Evolutionary conservation across 2,797 vertebrate species (phyloP).

Genomic region (Micrastur ruficollis): DNA sequence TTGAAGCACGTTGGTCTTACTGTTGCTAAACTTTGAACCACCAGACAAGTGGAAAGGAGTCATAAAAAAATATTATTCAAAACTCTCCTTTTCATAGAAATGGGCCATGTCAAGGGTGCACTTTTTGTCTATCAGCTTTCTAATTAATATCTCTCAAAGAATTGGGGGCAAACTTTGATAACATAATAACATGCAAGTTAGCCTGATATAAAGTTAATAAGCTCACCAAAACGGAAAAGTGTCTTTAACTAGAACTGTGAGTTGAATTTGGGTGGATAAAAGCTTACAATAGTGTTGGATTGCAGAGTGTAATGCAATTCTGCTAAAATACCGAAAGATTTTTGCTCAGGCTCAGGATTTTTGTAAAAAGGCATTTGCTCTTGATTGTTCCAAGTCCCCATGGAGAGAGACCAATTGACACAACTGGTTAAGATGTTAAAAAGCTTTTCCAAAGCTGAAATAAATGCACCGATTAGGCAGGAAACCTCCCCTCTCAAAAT

Average conservation of each 20-base stretch:
- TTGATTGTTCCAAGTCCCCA: not conserved
- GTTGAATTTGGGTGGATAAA: not conserved
- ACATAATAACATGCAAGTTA: not conserved
- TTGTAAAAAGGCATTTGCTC: not conserved
- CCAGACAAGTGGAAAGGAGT: not conserved
- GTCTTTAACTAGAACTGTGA: not conserved
- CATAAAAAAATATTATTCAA: not conserved
- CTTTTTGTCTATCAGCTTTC: not conserved
- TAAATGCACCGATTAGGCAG: not conserved
- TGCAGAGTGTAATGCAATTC: not conserved
- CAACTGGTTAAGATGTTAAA: not conserved
- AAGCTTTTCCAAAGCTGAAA: not conserved
- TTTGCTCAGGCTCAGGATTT: not conserved
- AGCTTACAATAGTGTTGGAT: not conserved
- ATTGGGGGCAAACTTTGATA: not conserved
- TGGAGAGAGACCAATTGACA: not conserved
- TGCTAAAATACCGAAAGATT: not conserved
- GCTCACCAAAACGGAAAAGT: not conserved
- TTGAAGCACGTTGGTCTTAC: not conserved
- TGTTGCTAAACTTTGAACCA: not conserved
- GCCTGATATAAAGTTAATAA: not conserved
- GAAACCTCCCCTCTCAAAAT: not conserved
- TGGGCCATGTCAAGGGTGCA: accelerated
- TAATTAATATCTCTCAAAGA: not conserved
- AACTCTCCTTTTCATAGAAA: not conserved